A percentile compares a stretch with the other conserved stretches of the same genome.
phyloP scores from a whole-genome alignment of 1,140 invertebrate genomes.

The Potamilus streckersoni region DNA sequence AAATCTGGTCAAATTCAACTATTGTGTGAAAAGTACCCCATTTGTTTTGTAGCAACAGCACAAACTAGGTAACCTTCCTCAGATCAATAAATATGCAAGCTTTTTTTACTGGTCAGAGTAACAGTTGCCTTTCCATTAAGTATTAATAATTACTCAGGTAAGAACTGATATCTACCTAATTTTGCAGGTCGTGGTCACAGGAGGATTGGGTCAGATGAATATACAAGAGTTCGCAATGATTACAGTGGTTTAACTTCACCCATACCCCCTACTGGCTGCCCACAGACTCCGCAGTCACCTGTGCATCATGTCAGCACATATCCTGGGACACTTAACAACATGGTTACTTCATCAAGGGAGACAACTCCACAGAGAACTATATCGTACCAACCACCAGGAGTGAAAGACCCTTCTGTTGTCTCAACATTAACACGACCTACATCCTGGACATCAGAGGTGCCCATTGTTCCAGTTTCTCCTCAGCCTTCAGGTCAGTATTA shows the following conservation, averaged over 20 bases:
- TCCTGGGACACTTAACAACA: constrained; percentile 40
- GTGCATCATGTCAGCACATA: constrained; percentile 56
- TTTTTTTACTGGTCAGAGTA: too few relatives aligned
- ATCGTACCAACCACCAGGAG: constrained; percentile 50
- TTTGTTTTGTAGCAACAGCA: too few relatives aligned
- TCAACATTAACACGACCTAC: constrained; percentile 16
- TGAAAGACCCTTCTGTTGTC: constrained; percentile 17
- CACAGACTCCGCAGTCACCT: constrained; percentile 25
- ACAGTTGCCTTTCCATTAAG: too few relatives aligned
- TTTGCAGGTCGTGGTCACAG: constrained; percentile 53
- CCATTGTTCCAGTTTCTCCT: constrained; percentile 22
- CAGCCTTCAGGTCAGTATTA: neutral
- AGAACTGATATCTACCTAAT: neutral
- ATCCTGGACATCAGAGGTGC: constrained; percentile 38
- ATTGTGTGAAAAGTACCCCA: too few relatives aligned
- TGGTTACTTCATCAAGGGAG: constrained; percentile 15
- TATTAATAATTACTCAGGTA: too few relatives aligned
- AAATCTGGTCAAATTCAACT: too few relatives aligned
- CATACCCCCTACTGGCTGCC: constrained; percentile 19
- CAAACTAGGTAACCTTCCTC: too few relatives aligned
- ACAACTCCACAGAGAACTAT: constrained; percentile 41
- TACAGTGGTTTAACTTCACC: constrained; percentile 18
- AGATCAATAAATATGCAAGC: too few relatives aligned
- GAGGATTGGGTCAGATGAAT: constrained; percentile 55
- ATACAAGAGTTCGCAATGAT: constrained; percentile 34